These are phyloP conservation scores for Sminthurides aquaticus DNA, from an alignment of 2,888 invertebrate species.

Conservation along the genomic window DNA sequence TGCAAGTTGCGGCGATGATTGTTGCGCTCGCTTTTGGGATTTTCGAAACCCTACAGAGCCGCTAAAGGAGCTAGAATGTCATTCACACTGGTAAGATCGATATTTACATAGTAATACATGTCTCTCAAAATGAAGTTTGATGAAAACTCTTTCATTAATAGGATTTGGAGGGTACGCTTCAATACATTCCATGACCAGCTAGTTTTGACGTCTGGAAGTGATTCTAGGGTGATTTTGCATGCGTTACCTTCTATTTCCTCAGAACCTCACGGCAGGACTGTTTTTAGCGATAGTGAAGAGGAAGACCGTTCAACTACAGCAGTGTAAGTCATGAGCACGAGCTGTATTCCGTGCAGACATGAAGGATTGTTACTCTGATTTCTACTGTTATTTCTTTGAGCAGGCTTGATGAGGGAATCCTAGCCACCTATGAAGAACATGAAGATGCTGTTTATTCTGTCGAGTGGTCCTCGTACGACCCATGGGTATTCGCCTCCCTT, in stretches of 20 bases:
- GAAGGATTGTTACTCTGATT: neutral
- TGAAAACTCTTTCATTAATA: too few species aligned
- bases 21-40: conserved; percentile 92
- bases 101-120: neutral
- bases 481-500: conserved; percentile 97
- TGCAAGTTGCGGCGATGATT: conserved; percentile 93
- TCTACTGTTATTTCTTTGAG: too few species aligned
- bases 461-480: conserved; percentile 95
- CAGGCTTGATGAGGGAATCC: conserved; percentile 73
- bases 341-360: conserved; percentile 1
- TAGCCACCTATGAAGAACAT: conserved; percentile 90
- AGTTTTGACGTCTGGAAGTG: conserved; percentile 86
- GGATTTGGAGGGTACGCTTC: conserved; percentile 89
- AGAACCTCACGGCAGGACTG: conserved; percentile 60
- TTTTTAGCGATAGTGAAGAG: conserved; percentile 47
- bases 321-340: conserved; percentile 21
- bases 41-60: conserved; percentile 72
- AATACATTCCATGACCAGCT: conserved; percentile 97
- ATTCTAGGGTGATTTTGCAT: conserved; percentile 81
- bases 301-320: conserved; percentile 45
- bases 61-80: conserved; percentile 70
- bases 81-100: conserved; percentile 67
- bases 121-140: conserved; percentile 5
- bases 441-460: conserved; percentile 96
- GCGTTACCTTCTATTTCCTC: conserved; percentile 81